phyloP scores from a whole-genome alignment of 2,113 vertebrate genomes.

The Rhinichthys klamathensis region DNA sequence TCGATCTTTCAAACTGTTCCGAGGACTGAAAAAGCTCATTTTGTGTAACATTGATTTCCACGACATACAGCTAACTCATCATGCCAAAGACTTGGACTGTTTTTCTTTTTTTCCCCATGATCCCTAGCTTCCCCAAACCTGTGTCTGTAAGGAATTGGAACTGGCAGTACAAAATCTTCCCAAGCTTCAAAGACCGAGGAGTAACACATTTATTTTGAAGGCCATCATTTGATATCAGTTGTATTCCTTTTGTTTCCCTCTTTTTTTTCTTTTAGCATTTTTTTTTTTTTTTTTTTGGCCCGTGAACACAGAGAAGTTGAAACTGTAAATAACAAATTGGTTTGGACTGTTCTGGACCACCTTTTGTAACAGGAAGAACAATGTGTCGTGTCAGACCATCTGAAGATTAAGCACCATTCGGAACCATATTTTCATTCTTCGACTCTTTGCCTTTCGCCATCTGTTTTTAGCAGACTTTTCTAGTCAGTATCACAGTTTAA shows the following conservation, averaged over 20 bases:
- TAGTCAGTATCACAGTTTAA: slow-evolving; percentile 72
- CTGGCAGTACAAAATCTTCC: slow-evolving; percentile 53
- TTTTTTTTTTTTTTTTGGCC: slow-evolving; percentile 20
- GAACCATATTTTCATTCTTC: slow-evolving; percentile 62
- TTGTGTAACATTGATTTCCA: slow-evolving; percentile 58
- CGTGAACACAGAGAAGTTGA: slow-evolving; percentile 48
- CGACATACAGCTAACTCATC: slow-evolving; percentile 80
- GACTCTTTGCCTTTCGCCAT: slow-evolving; percentile 68
- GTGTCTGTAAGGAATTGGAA: slow-evolving; percentile 68
- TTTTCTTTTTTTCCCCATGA: slow-evolving; percentile 54
- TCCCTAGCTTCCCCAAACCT: slow-evolving; percentile 69
- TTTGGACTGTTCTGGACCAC: slow-evolving; percentile 52
- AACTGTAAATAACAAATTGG: slow-evolving; percentile 38
- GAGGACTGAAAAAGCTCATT: slow-evolving; percentile 39
- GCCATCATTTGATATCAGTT: slow-evolving; percentile 49
- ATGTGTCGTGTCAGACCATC: slow-evolving; percentile 39
- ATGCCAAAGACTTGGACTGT: slow-evolving; percentile 80
- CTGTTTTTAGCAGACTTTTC: slow-evolving; percentile 70
- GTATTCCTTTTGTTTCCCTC: slow-evolving; percentile 40
- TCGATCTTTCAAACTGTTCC: slow-evolving; percentile 48
- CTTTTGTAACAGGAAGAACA: slow-evolving; percentile 53
- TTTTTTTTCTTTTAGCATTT: slow-evolving; percentile 40
- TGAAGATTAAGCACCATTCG: slow-evolving; percentile 42
- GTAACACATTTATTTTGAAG: slow-evolving; percentile 58
- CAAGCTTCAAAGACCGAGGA: slow-evolving; percentile 52